These are phyloP conservation scores for Mungos mungo DNA, from an alignment of 2,113 vertebrate species.

Conservation along the genomic window DNA sequence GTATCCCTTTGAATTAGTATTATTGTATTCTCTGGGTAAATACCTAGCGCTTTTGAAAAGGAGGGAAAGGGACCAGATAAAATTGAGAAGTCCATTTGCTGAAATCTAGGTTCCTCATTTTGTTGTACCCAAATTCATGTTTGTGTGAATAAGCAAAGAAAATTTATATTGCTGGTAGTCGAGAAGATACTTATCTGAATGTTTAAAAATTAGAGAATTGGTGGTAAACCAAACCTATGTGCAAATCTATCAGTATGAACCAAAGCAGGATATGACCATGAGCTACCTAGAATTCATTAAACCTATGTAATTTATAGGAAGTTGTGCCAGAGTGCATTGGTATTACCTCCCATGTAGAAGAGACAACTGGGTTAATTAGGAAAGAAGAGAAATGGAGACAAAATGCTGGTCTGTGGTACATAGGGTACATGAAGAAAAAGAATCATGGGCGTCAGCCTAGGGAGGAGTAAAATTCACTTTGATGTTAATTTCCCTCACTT, in stretches of 20 bases:
- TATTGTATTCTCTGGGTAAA: neutral
- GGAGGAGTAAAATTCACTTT: constrained; percentile 4
- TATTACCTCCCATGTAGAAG: neutral
- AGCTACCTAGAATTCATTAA: constrained; percentile 34
- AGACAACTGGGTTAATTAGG: constrained; percentile 7
- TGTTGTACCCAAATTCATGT: constrained; percentile 7
- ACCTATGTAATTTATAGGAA: neutral
- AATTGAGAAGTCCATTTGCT: constrained; percentile 15
- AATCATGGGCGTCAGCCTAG: neutral
- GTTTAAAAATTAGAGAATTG: constrained; percentile 38
- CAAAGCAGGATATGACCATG: neutral
- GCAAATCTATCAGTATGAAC: neutral
- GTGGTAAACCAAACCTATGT: neutral
- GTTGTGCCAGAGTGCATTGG: neutral
- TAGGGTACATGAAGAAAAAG: neutral
- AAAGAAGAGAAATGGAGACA: constrained; percentile 27
- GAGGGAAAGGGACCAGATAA: neutral
- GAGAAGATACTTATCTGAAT: constrained; percentile 17
- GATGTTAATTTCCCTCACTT: neutral
- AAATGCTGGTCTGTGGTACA: neutral
- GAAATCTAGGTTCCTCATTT: constrained; percentile 30
- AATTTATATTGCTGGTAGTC: neutral
- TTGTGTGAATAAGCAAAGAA: constrained; percentile 44
- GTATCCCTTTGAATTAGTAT: neutral
- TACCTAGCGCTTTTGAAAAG: constrained; percentile 19